Evolutionary conservation across 2,888 invertebrate species (phyloP).

Genomic region (Marasmarcha lunaedactyla): DNA sequence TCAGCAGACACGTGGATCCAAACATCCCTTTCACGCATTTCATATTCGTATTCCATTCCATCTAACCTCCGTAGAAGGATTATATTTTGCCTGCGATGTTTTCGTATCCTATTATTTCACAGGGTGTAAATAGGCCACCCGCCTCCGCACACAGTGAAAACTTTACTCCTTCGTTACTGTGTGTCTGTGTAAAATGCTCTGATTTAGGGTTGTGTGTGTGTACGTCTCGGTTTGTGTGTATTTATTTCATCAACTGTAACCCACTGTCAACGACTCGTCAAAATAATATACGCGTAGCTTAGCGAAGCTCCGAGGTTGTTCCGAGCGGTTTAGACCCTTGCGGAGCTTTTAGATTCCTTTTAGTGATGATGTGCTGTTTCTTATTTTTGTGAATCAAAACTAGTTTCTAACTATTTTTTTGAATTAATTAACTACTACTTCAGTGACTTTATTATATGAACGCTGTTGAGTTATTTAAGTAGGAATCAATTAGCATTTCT

Average conservation of each 20-base stretch:
- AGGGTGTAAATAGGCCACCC: constrained; percentile 68
- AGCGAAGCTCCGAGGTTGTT: constrained; percentile 20
- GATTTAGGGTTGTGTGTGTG: constrained; percentile 27
- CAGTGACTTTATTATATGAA: no score
- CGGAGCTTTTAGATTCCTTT: no score
- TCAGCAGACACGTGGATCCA: constrained; percentile 36
- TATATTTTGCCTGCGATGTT: constrained; percentile 69
- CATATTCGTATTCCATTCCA: constrained; percentile 65
- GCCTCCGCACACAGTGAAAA: constrained; percentile 38
- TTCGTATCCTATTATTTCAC: constrained; percentile 70
- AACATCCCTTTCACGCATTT: constrained; percentile 60
- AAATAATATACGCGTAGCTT: constrained; percentile 68
- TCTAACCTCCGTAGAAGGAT: constrained; percentile 65
- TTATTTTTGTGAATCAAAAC: no score
- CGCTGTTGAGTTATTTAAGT: no score
- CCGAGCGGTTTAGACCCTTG: not conserved
- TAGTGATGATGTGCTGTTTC: no score
- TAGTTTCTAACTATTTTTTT: no score
- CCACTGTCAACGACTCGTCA: constrained; percentile 69
- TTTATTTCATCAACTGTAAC: constrained; percentile 61
- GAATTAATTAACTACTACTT: no score
- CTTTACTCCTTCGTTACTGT: constrained; percentile 32
- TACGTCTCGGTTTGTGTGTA: constrained; percentile 35
- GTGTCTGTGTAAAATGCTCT: constrained; percentile 30
- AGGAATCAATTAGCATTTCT: no score